phyloP scores from a whole-genome alignment of 2,888 invertebrate species.

The Pseudanteris insignis region DNA sequence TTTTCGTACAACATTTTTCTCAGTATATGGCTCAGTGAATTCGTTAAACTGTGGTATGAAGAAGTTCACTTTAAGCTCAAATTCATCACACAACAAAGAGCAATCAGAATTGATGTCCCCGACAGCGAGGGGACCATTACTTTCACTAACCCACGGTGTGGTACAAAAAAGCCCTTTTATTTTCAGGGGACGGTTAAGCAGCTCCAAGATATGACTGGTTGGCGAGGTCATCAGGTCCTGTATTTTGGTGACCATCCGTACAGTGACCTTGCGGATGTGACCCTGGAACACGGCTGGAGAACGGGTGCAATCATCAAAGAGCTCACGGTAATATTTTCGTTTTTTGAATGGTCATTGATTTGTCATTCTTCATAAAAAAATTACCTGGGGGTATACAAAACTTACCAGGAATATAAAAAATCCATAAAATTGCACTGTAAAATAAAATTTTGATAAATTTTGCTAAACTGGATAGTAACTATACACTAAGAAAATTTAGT shows the following conservation, averaged over 20 bases:
- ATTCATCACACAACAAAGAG: constrained; percentile 17
- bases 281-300: constrained; percentile 95
- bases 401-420: neutral
- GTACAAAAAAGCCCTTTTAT: constrained; percentile 23
- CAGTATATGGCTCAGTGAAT: constrained; percentile 3
- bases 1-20: neutral
- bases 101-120: constrained; percentile 16
- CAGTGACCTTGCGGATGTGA: constrained; percentile 95
- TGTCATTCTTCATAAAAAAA: neutral
- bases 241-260: constrained; percentile 99
- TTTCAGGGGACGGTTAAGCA: constrained; percentile 90
- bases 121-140: constrained; percentile 5
- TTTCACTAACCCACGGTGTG: constrained; percentile 23
- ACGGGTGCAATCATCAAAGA: constrained; percentile 98
- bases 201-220: constrained; percentile 90
- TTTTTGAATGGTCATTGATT: neutral
- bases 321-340: constrained; percentile 76
- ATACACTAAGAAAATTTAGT: too few relatives aligned
- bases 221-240: constrained; percentile 90
- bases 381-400: too few relatives aligned
- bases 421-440: too few relatives aligned
- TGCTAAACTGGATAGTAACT: too few relatives aligned
- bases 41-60: neutral
- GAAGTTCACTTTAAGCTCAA: constrained; percentile 5
- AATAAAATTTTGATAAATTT: too few relatives aligned